A percentile compares a stretch with the other conserved stretches of the same genome.
phyloP scores from a whole-genome alignment of 1,140 invertebrate species.

The Drosophila guanche region DNA sequence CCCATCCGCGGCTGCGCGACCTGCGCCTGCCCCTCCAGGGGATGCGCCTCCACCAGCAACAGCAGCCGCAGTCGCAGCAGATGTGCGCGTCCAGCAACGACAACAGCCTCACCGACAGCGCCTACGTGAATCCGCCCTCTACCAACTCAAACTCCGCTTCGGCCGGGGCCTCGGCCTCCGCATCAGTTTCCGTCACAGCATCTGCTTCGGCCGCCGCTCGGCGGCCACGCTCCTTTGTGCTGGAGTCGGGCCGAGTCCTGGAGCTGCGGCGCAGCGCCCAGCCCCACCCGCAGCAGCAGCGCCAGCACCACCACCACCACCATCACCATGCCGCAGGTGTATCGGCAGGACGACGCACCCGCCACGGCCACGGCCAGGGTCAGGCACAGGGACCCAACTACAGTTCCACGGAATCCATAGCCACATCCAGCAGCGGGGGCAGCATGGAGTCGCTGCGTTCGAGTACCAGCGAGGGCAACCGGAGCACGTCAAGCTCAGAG shows the following conservation, averaged over 20 bases:
- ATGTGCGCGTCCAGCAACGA: conserved; percentile 85
- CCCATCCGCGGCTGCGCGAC: conserved; percentile 88
- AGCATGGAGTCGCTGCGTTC: conserved; percentile 93
- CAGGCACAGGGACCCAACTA: conserved; percentile 85
- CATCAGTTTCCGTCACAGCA: conserved; percentile 17
- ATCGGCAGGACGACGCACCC: conserved; percentile 36
- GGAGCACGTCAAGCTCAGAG: conserved; percentile 91
- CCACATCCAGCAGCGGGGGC: conserved; percentile 91
- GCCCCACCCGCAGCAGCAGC: conserved; percentile 15
- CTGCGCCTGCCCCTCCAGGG: conserved; percentile 86
- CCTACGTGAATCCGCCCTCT: conserved; percentile 81
- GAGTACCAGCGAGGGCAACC: conserved; percentile 92
- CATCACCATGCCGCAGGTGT: conserved; percentile 7
- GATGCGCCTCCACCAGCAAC: conserved; percentile 85
- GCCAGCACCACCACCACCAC: conserved; percentile 16
- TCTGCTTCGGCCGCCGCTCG: conserved; percentile 15
- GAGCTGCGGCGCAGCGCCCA: conserved; percentile 84
- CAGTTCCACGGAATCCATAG: conserved; percentile 93
- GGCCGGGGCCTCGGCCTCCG: conserved; percentile 22
- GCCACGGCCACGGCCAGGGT: conserved; percentile 2
- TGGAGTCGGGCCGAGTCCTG: conserved; percentile 80
- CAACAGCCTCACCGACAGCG: conserved; percentile 85
- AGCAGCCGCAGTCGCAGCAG: conserved; percentile 85
- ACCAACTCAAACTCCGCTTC: conserved; percentile 58
- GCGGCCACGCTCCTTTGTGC: conserved; percentile 75